Percentiles rank a stretch among this genome's conserved stretches.
phyloP scores from a whole-genome alignment of 2,888 invertebrate species.

The Aleiodes leptofemur region DNA sequence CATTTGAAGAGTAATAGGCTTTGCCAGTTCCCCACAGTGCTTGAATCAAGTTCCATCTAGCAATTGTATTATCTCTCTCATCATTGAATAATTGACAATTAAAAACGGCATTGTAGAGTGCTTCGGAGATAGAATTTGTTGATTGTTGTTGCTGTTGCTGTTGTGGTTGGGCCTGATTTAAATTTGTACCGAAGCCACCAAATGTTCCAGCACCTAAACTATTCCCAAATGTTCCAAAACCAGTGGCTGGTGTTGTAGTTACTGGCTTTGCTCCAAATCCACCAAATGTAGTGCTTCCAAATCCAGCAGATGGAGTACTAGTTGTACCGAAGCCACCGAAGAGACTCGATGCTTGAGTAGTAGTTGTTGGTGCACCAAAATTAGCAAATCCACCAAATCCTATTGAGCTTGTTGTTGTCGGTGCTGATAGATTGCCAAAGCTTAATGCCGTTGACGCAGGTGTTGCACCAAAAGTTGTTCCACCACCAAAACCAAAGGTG shows the following conservation, averaged over 20 bases:
- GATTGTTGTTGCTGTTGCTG: slow-evolving; percentile 78
- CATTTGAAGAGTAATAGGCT: slow-evolving; percentile 86
- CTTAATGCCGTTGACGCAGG: slow-evolving; percentile 66
- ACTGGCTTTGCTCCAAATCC: slow-evolving; percentile 77
- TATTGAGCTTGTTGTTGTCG: slow-evolving; percentile 58
- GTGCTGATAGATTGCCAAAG: slow-evolving; percentile 65
- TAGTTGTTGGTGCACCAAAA: slow-evolving; percentile 66
- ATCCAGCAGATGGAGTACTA: slow-evolving; percentile 72
- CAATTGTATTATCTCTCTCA: slow-evolving; percentile 94
- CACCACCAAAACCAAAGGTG: slow-evolving; percentile 74
- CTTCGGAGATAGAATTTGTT: slow-evolving; percentile 80
- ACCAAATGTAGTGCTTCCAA: slow-evolving; percentile 76
- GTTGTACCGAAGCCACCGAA: slow-evolving; percentile 77
- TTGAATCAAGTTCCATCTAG: slow-evolving; percentile 96
- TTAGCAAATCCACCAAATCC: slow-evolving; percentile 71
- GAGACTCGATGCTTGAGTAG: slow-evolving; percentile 72
- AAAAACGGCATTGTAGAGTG: slow-evolving; percentile 84
- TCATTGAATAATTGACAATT: slow-evolving; percentile 93
- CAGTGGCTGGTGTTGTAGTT: slow-evolving; percentile 72
- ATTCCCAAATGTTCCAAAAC: slow-evolving; percentile 75
- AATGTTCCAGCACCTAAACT: slow-evolving; percentile 59
- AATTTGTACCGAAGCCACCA: slow-evolving; percentile 62
- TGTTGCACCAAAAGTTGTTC: slow-evolving; percentile 76
- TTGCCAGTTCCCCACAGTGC: slow-evolving; percentile 92
- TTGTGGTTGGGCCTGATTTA: slow-evolving; percentile 65